Percentiles rank a stretch among this genome's conserved stretches.
Evolutionary conservation across 2,888 invertebrate species (phyloP).

Genomic region (Empis stercorea): DNA sequence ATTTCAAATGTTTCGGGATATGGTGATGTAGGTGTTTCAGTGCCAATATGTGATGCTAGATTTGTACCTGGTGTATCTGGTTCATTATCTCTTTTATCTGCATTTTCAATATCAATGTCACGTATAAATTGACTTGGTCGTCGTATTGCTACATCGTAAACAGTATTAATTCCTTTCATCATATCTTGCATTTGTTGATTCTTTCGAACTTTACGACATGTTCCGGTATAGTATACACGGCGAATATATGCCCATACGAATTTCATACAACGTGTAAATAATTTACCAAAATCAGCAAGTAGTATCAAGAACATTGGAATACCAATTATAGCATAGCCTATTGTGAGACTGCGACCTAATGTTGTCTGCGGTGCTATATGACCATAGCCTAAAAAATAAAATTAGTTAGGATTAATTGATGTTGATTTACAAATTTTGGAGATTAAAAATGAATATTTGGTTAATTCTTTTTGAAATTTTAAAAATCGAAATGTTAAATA

Average conservation of each 20-base stretch:
- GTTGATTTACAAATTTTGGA: no score
- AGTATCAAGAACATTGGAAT: conserved; percentile 92
- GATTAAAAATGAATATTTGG: no score
- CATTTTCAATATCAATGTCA: conserved; percentile 39
- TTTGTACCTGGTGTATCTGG: conserved; percentile 29
- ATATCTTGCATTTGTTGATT: conserved; percentile 69
- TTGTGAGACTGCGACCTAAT: conserved; percentile 74
- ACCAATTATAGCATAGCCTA: conserved; percentile 87
- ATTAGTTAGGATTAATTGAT: background rate
- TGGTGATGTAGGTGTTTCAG: conserved; percentile 60
- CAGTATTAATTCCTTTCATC: conserved; percentile 68
- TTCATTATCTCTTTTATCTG: background rate
- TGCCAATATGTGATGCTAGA: conserved; percentile 21
- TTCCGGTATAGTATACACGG: conserved; percentile 73
- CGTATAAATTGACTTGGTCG: conserved; percentile 50
- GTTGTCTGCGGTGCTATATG: conserved; percentile 86
- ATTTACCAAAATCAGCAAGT: conserved; percentile 87
- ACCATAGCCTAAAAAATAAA: conserved; percentile 70
- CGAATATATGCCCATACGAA: conserved; percentile 79
- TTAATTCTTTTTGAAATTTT: no score
- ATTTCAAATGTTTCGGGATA: conserved; percentile 64
- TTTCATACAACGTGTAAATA: conserved; percentile 82
- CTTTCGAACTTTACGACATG: conserved; percentile 62
- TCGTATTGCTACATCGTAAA: conserved; percentile 66
- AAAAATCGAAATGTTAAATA: no score